These are phyloP conservation scores for Coecobrya sp. DNA, from an alignment of 2,888 invertebrate species.

Conservation along the genomic window DNA sequence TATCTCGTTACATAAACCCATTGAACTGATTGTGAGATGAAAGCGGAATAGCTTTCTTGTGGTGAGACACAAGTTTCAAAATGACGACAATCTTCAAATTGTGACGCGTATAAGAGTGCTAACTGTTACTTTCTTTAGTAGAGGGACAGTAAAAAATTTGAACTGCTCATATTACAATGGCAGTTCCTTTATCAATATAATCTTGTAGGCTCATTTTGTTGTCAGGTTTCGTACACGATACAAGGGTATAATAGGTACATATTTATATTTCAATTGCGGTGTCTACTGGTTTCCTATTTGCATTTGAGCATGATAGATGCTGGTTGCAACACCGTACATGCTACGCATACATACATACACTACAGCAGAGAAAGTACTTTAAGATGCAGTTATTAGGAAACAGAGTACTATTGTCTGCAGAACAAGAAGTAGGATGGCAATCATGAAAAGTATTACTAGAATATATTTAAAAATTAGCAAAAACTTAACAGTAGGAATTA, in stretches of 20 bases:
- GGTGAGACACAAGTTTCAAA: slow-evolving; percentile 4
- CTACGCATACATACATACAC: not conserved
- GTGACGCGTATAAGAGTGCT: slow-evolving; percentile 57
- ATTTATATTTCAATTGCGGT: too few species aligned
- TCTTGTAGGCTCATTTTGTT: not conserved
- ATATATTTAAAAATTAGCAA: not conserved
- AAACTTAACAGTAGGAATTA: not conserved
- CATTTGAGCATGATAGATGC: not conserved
- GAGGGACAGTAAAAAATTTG: not conserved
- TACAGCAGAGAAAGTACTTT: not conserved
- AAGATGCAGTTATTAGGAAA: not conserved
- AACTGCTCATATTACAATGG: not conserved
- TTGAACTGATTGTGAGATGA: slow-evolving; percentile 39
- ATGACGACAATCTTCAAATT: slow-evolving; percentile 68
- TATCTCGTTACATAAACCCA: not conserved
- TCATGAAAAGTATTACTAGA: slow-evolving; percentile 49
- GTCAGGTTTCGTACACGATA: not conserved
- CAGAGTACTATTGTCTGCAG: slow-evolving; percentile 7
- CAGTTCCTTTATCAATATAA: not conserved
- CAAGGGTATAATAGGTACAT: too few species aligned
- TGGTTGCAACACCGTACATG: not conserved
- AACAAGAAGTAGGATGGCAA: slow-evolving; percentile 42
- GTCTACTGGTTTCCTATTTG: not conserved
- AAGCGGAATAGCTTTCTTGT: not conserved
- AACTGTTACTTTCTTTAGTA: not conserved